Evolutionary conservation across 1,140 invertebrate species (phyloP).

Genomic region (Papilio aristodemus): DNA sequence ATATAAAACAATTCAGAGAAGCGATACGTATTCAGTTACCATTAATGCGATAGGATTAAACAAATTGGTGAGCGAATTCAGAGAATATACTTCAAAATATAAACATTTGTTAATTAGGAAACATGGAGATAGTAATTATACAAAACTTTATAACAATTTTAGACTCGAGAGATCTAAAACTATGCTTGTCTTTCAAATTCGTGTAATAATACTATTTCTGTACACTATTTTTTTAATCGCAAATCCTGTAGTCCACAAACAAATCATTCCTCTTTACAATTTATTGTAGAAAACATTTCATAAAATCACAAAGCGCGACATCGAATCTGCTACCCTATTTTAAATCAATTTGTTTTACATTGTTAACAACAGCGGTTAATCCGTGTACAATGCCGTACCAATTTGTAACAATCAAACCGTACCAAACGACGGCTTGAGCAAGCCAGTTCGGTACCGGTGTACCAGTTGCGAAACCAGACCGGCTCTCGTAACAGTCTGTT

Average conservation of each 20-base stretch:
- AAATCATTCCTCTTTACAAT: no score
- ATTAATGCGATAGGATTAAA: not conserved
- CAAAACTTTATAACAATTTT: no score
- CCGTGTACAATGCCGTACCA: constrained; percentile 3
- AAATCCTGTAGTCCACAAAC: no score
- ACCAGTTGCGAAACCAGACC: constrained; percentile 19
- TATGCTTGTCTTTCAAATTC: no score
- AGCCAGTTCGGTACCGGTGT: not conserved
- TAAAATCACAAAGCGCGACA: not conserved
- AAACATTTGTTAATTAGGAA: no score
- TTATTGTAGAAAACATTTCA: no score
- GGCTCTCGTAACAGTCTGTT: not conserved
- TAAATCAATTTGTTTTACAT: constrained; percentile 14
- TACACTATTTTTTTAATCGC: no score
- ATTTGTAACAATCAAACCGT: constrained; percentile 17
- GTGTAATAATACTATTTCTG: no score
- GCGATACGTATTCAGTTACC: not conserved
- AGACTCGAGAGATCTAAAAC: no score
- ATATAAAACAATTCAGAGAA: constrained; percentile 15
- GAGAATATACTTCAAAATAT: no score
- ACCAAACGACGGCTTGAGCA: constrained; percentile 5
- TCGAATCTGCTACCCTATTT: not conserved
- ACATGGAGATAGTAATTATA: no score
- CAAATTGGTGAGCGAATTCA: not conserved
- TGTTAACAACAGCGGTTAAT: constrained; percentile 3